phyloP scores from a whole-genome alignment of 2,888 invertebrate species.

The Tribolium freemani region DNA sequence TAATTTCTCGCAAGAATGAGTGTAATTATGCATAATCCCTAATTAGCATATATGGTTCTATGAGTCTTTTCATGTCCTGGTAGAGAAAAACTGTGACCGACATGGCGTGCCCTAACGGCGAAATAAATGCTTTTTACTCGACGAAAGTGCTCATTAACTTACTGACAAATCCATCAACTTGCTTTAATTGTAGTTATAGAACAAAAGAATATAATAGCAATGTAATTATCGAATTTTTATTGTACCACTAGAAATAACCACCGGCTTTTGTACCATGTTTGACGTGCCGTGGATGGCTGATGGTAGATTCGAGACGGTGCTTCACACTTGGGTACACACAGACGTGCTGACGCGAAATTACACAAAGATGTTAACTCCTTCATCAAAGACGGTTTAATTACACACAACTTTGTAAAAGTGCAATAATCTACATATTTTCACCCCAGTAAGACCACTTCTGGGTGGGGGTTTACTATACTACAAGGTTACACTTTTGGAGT shows the following conservation, averaged over 20 bases:
- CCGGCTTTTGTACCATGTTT: slow-evolving; percentile 45
- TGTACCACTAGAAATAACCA: slow-evolving; percentile 44
- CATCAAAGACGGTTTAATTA: neutral
- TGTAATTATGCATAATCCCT: slow-evolving; percentile 33
- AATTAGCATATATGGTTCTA: slow-evolving; percentile 37
- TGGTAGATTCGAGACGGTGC: slow-evolving; percentile 46
- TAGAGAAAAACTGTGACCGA: slow-evolving; percentile 30
- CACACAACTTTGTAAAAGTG: neutral
- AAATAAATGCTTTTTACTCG: slow-evolving; percentile 40
- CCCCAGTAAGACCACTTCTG: neutral
- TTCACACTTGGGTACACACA: slow-evolving; percentile 47
- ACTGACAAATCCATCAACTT: slow-evolving; percentile 44
- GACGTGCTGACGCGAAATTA: slow-evolving; percentile 35
- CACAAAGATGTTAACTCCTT: neutral
- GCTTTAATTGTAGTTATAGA: slow-evolving; percentile 47
- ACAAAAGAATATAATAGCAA: slow-evolving; percentile 47
- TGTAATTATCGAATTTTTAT: slow-evolving; percentile 48
- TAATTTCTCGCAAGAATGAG: slow-evolving; percentile 26
- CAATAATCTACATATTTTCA: neutral
- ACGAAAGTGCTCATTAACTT: slow-evolving; percentile 41
- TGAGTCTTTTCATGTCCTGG: slow-evolving; percentile 20
- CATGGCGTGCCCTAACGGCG: slow-evolving; percentile 34
- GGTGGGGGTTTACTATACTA: too few relatives aligned
- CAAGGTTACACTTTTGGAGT: too few relatives aligned
- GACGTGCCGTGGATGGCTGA: slow-evolving; percentile 47